Percentiles rank a stretch among this genome's conserved stretches.
These are phyloP conservation scores for Asobara japonica DNA, from an alignment of 1,140 invertebrate genomes.

Conservation along the genomic window DNA sequence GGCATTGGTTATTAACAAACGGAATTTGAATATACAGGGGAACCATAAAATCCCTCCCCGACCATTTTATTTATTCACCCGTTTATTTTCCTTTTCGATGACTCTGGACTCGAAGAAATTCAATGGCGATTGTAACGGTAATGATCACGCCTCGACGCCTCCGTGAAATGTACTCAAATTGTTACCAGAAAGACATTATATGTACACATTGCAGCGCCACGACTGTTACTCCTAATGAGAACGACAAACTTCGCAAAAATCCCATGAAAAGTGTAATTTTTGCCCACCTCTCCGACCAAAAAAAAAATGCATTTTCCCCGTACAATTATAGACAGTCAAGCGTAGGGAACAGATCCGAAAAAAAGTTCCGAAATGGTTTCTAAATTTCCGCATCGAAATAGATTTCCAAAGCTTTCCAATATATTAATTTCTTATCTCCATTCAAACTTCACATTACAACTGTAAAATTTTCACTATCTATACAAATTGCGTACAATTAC, in stretches of 20 bases:
- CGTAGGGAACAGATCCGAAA: too few species aligned
- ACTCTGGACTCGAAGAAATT: background rate
- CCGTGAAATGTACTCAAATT: background rate
- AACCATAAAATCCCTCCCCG: background rate
- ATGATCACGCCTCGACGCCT: background rate
- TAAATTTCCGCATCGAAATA: too few species aligned
- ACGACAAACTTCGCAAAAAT: background rate
- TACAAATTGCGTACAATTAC: too few species aligned
- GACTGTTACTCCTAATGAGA: background rate
- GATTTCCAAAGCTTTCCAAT: too few species aligned
- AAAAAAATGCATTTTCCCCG: background rate
- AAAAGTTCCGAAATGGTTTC: too few species aligned
- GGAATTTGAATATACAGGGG: background rate
- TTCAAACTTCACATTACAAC: too few species aligned
- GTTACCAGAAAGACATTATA: background rate
- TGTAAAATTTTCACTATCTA: too few species aligned
- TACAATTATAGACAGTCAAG: too few species aligned
- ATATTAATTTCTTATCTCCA: too few species aligned
- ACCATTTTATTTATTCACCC: background rate
- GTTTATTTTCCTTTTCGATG: background rate
- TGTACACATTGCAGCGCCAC: background rate
- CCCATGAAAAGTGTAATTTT: background rate
- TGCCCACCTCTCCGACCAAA: background rate
- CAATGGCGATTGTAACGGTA: background rate
- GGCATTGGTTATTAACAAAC: too few species aligned